Percentiles rank a stretch among this genome's conserved stretches.
Evolutionary conservation across 2,888 invertebrate genomes (phyloP).

Genomic region (Perizoma flavofasciatum): DNA sequence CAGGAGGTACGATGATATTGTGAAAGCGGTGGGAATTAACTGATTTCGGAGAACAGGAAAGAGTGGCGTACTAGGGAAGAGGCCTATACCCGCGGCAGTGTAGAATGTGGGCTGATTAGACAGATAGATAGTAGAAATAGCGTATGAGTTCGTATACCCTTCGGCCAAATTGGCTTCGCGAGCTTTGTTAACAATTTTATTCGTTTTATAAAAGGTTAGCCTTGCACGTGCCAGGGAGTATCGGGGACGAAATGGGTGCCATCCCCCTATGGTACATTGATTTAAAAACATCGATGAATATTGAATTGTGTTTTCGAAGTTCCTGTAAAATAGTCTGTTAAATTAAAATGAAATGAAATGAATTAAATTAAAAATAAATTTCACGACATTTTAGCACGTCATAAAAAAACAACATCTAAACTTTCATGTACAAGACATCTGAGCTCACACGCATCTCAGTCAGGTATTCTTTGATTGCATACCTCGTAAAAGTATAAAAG

Average conservation of each 20-base stretch:
- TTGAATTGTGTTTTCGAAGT: conserved; percentile 1
- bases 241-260: conserved; percentile 40
- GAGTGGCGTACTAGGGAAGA: too few species aligned
- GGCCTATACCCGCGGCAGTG: too few species aligned
- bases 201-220: conserved; percentile 32
- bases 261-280: conserved; percentile 32
- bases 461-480: neutral
- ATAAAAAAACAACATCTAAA: too few species aligned
- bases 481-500: neutral
- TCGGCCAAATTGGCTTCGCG: conserved; percentile 23
- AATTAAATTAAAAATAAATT: too few species aligned
- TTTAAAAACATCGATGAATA: conserved; percentile 16
- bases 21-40: too few species aligned
- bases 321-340: too few species aligned
- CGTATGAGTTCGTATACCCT: neutral
- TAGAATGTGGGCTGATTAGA: too few species aligned
- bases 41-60: too few species aligned
- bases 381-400: too few species aligned
- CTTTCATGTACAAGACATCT: neutral
- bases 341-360: too few species aligned
- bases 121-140: neutral
- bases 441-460: neutral
- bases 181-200: conserved; percentile 29
- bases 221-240: conserved; percentile 45
- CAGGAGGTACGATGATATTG: too few species aligned